phyloP scores from a whole-genome alignment of 2,888 invertebrate species.

The Metallyticus violacea region DNA sequence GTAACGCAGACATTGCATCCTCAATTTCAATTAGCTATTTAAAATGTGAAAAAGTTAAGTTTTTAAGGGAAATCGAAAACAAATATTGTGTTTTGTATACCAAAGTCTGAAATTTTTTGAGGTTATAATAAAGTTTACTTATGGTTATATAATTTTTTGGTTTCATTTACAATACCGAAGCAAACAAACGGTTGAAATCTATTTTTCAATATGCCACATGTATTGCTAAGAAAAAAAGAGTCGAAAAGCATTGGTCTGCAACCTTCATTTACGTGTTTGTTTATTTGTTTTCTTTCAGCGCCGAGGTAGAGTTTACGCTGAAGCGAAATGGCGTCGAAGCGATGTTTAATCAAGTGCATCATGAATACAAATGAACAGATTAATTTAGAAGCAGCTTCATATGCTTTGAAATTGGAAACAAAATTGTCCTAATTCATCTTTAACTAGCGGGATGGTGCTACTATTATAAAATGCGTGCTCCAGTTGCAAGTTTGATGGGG shows the following conservation, averaged over 20 bases:
- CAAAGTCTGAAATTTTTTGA: neutral
- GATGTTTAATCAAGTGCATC: neutral
- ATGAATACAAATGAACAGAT: neutral
- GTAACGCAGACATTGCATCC: no score
- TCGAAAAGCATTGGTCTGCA: neutral
- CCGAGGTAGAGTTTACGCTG: neutral
- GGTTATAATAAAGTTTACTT: neutral
- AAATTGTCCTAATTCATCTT: neutral
- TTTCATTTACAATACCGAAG: neutral
- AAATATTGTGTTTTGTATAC: neutral
- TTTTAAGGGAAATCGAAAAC: neutral
- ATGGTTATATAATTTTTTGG: neutral
- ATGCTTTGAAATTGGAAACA: neutral
- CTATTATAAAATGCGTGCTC: neutral
- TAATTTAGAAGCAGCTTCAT: neutral
- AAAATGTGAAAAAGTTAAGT: no score
- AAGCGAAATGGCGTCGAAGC: neutral
- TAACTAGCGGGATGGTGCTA: neutral
- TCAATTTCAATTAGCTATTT: no score
- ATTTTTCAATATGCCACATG: neutral
- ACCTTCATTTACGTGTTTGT: neutral
- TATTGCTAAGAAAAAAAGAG: neutral
- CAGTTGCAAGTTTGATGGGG: neutral
- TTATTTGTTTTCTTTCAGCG: neutral
- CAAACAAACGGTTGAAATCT: neutral